Conservation (phyloP, 2,888 invertebrate genomes). For the Cheilosia vernalis region DNA sequence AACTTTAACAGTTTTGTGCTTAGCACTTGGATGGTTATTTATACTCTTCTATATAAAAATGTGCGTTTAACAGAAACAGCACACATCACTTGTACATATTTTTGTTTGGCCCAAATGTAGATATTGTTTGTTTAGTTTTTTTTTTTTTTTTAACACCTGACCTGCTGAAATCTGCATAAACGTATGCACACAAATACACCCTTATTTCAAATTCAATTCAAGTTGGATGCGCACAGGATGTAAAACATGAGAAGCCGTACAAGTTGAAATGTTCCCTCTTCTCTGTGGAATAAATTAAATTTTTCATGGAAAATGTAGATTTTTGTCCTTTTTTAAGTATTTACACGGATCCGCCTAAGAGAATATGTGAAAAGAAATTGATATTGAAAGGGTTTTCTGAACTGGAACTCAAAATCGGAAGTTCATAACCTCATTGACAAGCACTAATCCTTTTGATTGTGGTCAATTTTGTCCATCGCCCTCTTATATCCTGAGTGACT, state of each 20-base stretch:
- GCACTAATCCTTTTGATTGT: no score
- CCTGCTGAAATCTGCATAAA: not conserved
- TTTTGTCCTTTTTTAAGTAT: not conserved
- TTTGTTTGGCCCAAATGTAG: not conserved
- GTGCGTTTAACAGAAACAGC: not conserved
- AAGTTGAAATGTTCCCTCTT: not conserved
- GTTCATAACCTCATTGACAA: no score
- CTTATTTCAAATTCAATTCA: slow-evolving; percentile 22
- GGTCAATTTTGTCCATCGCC: no score
- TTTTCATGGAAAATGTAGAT: not conserved
- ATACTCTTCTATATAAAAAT: not conserved
- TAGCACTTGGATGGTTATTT: not conserved
- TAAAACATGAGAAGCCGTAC: slow-evolving; percentile 17
- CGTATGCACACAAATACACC: not conserved
- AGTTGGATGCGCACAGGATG: slow-evolving; percentile 4
- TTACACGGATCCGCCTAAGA: no score
- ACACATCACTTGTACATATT: no score
- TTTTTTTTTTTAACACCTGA: not conserved
- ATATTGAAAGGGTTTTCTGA: no score
- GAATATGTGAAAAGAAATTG: no score
- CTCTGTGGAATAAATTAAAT: not conserved
- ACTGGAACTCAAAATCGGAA: no score
- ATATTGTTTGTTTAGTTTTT: not conserved
- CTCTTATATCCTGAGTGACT: no score
- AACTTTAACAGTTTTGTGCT: slow-evolving; percentile 15